Base-by-base conservation (phyloP, 2,797 vertebrate genomes). In the Hydrocynus forskahlii region DNA sequence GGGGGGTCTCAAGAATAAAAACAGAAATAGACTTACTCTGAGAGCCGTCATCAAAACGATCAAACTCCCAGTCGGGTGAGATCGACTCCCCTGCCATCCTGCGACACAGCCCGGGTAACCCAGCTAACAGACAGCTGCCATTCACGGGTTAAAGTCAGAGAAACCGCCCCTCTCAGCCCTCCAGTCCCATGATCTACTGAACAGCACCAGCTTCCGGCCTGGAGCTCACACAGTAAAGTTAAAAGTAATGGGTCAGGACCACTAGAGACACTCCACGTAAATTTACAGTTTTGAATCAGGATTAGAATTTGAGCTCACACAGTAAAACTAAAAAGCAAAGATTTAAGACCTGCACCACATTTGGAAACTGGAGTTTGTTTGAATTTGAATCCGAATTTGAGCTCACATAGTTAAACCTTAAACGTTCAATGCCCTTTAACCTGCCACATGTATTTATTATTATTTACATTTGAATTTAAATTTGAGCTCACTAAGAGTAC, bases 61-160 rank as follows among this genome's bases (percentile, higher is more conserved):
- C 97, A 90, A 99, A 98, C 84, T 99, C 96, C 97, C 97, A 99
- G 86, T 98, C 97, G 10, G 96, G 95, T 10, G 97, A 96, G 10
- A 97, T 92, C 5, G 94, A 95, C 90, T 98, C 97, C 78, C 94
- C 93, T 5, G 94, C 95, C 95, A 97, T 95, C 29, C 57, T 88
- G 6, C 21, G 9, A 67, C 52, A 78, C 4, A n/a, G 19, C 13
- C 72, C 87, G 4, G 52, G 60, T 57, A 21, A 16, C 7, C 25
- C n/a, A 60, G 59, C 76, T 40, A 75, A 68, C 78, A 69, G 63
- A 0, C 69, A 66, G 63, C 63, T 66, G 63, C 17, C 63, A 3
- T 64, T 29, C 25, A 29, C 62, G 16, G 62, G 4, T 29, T 16
- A 64, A 16, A 64, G 14, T 17, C 0, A 38, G 25, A 2, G 14